A percentile compares a stretch with the other conserved stretches of the same genome.
Evolutionary conservation across 2,113 vertebrate genomes (phyloP).

Genomic region (Dasypus novemcinctus): DNA sequence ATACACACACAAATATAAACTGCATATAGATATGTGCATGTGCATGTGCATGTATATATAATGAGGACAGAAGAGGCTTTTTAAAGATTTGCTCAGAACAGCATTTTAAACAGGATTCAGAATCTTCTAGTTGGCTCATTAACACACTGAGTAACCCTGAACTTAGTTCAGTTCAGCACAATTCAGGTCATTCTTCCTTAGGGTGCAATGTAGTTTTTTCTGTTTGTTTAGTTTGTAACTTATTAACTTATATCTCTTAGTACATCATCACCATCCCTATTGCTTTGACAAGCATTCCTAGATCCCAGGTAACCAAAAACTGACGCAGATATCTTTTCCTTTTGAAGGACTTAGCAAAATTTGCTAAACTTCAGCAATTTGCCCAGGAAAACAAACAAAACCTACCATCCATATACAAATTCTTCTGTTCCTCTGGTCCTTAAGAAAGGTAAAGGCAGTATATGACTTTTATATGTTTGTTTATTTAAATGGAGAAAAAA

Average conservation of each 20-base stretch:
- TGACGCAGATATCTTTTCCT: not conserved
- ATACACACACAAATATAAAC: not conserved
- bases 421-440: not conserved
- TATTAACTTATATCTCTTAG: not conserved
- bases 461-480: not conserved
- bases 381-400: constrained; percentile 15
- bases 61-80: not conserved
- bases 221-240: not conserved
- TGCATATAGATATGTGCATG: too few relatives aligned
- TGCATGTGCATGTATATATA: not conserved
- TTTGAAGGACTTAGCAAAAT: not conserved
- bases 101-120: not conserved
- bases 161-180: constrained; percentile 28
- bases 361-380: constrained; percentile 45
- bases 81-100: not conserved
- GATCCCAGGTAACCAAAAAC: not conserved
- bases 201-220: not conserved
- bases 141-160: not conserved
- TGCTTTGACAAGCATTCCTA: constrained; percentile 19
- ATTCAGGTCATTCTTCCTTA: constrained; percentile 20
- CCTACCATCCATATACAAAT: not conserved
- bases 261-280: not conserved
- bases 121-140: not conserved
- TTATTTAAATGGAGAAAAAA: not conserved
- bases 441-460: not conserved